Conservation (phyloP, 2,113 vertebrate genomes). For the Centrocercus urophasianus region DNA sequence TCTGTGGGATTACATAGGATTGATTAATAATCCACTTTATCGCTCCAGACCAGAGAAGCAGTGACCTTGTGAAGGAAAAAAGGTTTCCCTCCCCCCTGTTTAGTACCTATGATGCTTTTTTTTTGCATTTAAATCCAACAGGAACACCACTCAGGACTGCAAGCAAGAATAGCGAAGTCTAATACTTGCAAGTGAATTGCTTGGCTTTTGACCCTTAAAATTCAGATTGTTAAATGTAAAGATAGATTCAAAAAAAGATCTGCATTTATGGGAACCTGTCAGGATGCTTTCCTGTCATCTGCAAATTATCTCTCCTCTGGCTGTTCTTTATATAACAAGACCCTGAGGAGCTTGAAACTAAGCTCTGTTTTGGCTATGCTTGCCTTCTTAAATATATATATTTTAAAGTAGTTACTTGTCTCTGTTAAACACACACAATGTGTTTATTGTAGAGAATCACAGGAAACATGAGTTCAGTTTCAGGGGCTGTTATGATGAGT, state of each 20-base stretch:
- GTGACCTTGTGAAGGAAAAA: conserved; percentile 6
- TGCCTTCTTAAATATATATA: neutral
- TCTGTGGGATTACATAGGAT: neutral
- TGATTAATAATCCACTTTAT: conserved; percentile 6
- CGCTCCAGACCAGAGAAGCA: neutral
- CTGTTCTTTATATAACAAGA: conserved; percentile 13
- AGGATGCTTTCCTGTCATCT: neutral
- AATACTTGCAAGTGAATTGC: neutral
- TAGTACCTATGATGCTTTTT: neutral
- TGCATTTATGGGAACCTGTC: neutral
- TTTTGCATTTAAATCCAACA: neutral
- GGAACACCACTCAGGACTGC: neutral
- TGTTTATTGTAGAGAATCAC: neutral
- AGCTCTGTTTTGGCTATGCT: neutral
- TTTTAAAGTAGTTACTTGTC: neutral
- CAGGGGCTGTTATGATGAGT: neutral
- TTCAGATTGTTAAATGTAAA: neutral
- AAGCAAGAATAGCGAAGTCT: neutral
- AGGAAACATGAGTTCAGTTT: neutral
- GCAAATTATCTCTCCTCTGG: neutral
- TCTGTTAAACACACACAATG: neutral
- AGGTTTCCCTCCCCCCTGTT: neutral
- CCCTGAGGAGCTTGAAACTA: neutral
- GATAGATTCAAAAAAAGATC: neutral
- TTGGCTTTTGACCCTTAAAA: neutral